phyloP scores from a whole-genome alignment of 1,140 invertebrate genomes.

The Meloidogyne floridensis region DNA sequence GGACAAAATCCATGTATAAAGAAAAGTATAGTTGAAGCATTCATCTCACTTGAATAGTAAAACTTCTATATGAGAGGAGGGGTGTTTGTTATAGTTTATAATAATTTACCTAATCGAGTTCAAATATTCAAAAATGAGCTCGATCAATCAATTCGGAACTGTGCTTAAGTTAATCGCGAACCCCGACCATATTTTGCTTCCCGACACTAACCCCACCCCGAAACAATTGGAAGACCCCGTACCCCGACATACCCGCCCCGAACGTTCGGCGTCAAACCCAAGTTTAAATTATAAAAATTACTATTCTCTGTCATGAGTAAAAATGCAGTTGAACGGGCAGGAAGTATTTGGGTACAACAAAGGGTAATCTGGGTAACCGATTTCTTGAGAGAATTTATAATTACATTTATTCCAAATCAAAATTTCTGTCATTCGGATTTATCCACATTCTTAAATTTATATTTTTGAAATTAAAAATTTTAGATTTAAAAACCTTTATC shows the following conservation, averaged over 20 bases:
- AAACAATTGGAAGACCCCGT: no score
- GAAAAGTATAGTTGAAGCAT: conserved; percentile 16
- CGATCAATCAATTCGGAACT: no score
- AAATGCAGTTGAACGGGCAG: background rate
- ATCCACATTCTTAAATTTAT: no score
- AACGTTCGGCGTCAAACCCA: no score
- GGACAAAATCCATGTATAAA: conserved; percentile 9
- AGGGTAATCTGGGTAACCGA: background rate
- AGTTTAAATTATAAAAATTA: background rate
- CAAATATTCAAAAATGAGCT: background rate
- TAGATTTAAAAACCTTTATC: no score
- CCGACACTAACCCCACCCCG: no score
- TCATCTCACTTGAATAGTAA: background rate
- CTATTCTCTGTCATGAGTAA: conserved; percentile 1
- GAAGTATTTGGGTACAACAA: background rate
- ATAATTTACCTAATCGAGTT: background rate
- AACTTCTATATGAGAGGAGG: background rate
- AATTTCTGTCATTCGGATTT: background rate
- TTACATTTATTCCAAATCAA: conserved; percentile 17
- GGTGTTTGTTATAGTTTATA: no score
- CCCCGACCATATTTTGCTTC: no score
- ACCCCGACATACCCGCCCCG: no score
- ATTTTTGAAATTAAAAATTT: no score
- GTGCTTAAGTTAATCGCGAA: no score
- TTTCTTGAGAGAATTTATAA: background rate